Evolutionary conservation across 2,113 vertebrate genomes (phyloP), one percentile per base, ranked within the genome.

Genomic region (Siniperca knerii): DNA sequence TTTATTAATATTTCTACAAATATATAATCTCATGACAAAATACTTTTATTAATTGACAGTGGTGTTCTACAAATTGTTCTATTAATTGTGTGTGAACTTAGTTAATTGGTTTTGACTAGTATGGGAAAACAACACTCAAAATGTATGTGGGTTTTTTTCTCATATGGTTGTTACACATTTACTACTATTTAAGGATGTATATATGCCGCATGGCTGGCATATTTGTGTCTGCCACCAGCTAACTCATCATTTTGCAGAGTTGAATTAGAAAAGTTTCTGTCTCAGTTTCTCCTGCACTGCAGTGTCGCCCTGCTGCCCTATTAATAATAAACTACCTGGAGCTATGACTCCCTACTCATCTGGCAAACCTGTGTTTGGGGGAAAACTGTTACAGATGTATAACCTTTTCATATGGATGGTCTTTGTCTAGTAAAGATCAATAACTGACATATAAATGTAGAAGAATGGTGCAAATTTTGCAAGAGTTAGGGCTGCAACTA

Each of bases 241-340:
- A 64, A 58, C 25, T 62, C 21, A 2, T 55, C 20, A 44, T 20
- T 81, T 46, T 77, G 2, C 21, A 33, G 4, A 25, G 73, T 21
- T 72, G 40, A 77, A 54, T 29, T 60, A 8, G 20, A 29, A 37
- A 52, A 10, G 18, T 44, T 67, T 65, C 4, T 23, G 15, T n/a
- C 23, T 80, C 66, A 12, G 42, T 58, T 46, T 64, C 54, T 77
- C 40, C 42, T 74, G 29, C 42, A 9, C 10, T 66, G 85, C 81
- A 87, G 83, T 18, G 35, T 50, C 54, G 33, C 71, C 48, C 62
- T 46, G 23, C 50, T n/a, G 62, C 71, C 67, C 6, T 21, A 82
- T 89, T 10, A 91, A 85, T 89, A 80, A 91, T 91, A 52, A 50
- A 90, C 33, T 7, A 77, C 48, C 25, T 70, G 62, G 72, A 67